Evolutionary conservation across 2,888 invertebrate genomes (phyloP), one percentile per base, ranked within the genome.

Genomic region (Escarpia spicata): DNA sequence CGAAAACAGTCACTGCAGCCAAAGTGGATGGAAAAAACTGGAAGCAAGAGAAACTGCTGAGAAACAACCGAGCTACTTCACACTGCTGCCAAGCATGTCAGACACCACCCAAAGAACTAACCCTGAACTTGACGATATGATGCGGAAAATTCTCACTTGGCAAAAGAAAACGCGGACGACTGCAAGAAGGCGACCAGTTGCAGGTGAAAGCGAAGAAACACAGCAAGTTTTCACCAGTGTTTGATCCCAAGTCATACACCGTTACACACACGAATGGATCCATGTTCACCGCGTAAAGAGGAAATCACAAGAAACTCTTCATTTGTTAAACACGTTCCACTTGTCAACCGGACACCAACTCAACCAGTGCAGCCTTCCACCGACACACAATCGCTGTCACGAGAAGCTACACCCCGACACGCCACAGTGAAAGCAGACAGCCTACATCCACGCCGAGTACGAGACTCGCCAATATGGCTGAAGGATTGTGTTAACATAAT

Each of bases 31-130:
- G 91, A 52, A 91, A 58, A 37, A 60, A 31, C 37, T 93, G 93
- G 93, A 92, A 90, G 9, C 45, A 58, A 8, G 58, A 26, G 89
- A 52, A 60, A 37, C 92, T 93, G 43, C 75, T 93, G 43, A 9
- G 91, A 31, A 90, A 93, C 43, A 92, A 93, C 52, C 15, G 92
- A 26, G 92, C 92, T 10, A 92, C 92, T 37, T 92, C 93, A n/a
- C 93, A 92, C 91, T 3, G 12, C 60, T 60, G 19, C 60, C 60
- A 19, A 60, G 60, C 60, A 10, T 60, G 3, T 19, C 60, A 60
- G 19, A 12, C 12, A 60, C 3, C 60, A 3, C 19, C 19, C 60
- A 60, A 60, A 12, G 60, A 19, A 60, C 37, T 37, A 1, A 60
- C 0, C 19, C 3, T 19, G 60, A 60, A 19, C 12, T 4, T 19